Evolutionary conservation across 2,888 invertebrate species (phyloP), one percentile per base, ranked within the genome.

Genomic region (Diaperis boleti): DNA sequence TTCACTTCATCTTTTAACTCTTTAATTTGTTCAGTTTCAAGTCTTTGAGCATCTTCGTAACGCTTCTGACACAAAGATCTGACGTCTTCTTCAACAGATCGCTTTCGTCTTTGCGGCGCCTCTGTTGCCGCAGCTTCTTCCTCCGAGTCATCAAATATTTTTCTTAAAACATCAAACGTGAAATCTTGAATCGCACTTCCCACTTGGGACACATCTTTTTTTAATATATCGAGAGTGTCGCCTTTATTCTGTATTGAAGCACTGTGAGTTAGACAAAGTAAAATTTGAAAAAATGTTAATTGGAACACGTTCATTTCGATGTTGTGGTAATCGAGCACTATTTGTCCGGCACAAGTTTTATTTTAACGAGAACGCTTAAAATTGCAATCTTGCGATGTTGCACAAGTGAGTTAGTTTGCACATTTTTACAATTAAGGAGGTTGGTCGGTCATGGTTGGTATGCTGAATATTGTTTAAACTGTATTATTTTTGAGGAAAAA

Each of bases 1-100:
- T 67, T 66, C 3, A 81, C 68, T 72, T 81, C 79, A 11, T 68
- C 59, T 66, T 72, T 75, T 29, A 79, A 65, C 6, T 74, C 71
- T 20, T 69, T 66, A 13, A 77, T 69, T 41, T 74, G 71, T 35
- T 68, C 44, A 1, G 56, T 44, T 59, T 72, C 71, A n/a, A 63
- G 1, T 7, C 26, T 31, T 5, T 62, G 59, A 11, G 59, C 13
- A 15, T 55, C 18, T 22, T 55, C 41, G 45, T 41, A 57, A n/a
- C 20, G 39, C 47, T 56, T 57, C 14, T 17, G 39, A 18, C 50
- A 62, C 22, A 49, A n/a, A 7, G 20, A 2, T 11, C 14, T 22
- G 3, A 54, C 18, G 8, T 54, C 61, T 3, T 61, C 47, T 15
- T 52, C 59, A 20, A 20, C 20, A 6, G 61, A 44, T 8, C 57